These are phyloP conservation scores for Sipunculus nudus DNA, from an alignment of 2,888 invertebrate genomes.

Conservation along the genomic window DNA sequence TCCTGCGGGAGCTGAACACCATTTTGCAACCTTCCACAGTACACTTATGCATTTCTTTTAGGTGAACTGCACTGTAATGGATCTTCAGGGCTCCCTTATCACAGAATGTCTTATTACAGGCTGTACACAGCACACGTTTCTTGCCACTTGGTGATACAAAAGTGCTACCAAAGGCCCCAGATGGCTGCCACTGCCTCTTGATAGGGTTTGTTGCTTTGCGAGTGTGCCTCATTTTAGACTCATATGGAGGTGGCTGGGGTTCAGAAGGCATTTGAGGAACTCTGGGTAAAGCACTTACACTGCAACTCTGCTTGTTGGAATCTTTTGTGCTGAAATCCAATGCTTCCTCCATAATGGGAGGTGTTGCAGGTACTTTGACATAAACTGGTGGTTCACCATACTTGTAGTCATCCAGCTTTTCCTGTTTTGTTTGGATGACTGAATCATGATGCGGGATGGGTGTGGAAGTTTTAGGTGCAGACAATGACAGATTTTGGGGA, in stretches of 20 bases:
- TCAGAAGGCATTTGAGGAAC: no score
- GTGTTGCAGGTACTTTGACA: no score
- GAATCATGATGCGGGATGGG: no score
- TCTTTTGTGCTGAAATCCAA: no score
- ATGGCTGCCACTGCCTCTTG: conserved; percentile 68
- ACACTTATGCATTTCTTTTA: conserved; percentile 99
- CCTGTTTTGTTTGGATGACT: no score
- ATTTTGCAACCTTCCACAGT: conserved; percentile 98
- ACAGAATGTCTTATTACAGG: conserved; percentile 98
- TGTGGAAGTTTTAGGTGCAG: neutral
- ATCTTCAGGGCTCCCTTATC: conserved; percentile 99
- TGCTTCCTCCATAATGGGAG: no score
- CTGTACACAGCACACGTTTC: conserved; percentile 96
- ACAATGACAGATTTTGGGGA: conserved; percentile 28
- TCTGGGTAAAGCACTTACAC: no score
- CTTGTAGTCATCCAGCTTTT: no score
- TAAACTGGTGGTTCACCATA: no score
- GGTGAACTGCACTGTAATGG: conserved; percentile 97
- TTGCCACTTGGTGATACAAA: conserved; percentile 71
- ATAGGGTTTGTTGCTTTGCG: conserved; percentile 67
- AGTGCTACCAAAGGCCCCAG: conserved; percentile 59
- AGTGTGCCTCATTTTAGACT: conserved; percentile 59
- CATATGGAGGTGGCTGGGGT: no score
- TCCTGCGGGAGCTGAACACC: conserved; percentile 98
- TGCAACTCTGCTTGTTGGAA: no score